Conservation (phyloP, 2,113 vertebrate genomes). For the Elachura formosa region DNA sequence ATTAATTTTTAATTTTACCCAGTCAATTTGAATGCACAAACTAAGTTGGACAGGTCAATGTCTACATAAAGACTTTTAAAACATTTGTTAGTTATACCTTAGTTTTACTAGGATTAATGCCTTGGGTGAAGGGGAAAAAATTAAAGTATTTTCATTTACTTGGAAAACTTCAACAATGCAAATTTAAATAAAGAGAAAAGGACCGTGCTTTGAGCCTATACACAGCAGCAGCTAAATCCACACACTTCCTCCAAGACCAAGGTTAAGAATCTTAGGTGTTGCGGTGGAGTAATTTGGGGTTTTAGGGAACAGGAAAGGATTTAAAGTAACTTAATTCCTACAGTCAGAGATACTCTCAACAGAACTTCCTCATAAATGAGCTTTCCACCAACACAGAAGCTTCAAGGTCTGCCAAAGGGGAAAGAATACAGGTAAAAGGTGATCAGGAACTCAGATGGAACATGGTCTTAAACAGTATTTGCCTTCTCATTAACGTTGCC, state of each 20-base stretch:
- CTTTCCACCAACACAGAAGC: not conserved
- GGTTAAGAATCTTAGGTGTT: not conserved
- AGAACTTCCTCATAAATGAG: not conserved
- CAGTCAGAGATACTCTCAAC: not conserved
- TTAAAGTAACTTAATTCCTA: not conserved
- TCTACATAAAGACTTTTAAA: not conserved
- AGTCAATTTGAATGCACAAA: not conserved
- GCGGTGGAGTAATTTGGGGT: not conserved
- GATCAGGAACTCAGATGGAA: not conserved
- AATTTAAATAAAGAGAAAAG: not conserved
- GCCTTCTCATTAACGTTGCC: not conserved
- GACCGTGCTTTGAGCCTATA: not conserved
- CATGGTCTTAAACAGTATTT: not conserved
- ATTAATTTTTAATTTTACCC: constrained; percentile 34
- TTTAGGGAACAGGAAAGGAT: not conserved
- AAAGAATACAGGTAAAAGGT: not conserved
- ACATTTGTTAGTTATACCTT: not conserved
- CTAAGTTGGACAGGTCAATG: not conserved
- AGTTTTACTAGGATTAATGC: not conserved
- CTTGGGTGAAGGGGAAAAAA: not conserved
- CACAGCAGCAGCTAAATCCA: not conserved
- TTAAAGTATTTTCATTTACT: not conserved
- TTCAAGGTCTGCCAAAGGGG: not conserved
- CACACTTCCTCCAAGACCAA: not conserved
- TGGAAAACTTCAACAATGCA: not conserved